Evolutionary conservation across 1,140 invertebrate genomes (phyloP).

Genomic region (Schlechtendalia chinensis): DNA sequence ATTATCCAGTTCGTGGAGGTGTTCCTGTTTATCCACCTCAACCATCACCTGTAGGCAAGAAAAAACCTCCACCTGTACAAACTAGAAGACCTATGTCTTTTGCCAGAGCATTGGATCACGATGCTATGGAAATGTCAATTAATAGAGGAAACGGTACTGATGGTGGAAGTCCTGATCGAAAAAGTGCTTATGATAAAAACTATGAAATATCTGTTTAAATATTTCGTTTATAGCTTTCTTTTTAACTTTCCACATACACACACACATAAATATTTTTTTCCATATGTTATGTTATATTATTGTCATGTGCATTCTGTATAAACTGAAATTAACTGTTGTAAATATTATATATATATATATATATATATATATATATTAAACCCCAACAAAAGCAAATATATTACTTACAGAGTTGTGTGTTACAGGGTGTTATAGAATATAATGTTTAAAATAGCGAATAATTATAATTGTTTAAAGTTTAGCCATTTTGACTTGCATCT

Average conservation of each 20-base stretch:
- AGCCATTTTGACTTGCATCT: background rate
- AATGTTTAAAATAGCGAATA: constrained; percentile 16
- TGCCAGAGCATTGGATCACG: constrained; percentile 84
- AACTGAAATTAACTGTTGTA: constrained; percentile 38
- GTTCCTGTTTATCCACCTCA: constrained; percentile 67
- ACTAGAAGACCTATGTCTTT: constrained; percentile 82
- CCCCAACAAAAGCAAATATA: constrained; percentile 35
- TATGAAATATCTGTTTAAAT: constrained; percentile 84
- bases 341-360: constrained; percentile 19
- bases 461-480: constrained; percentile 12
- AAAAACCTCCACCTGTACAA: constrained; percentile 58
- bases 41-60: constrained; percentile 63
- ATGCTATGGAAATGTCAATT: constrained; percentile 70
- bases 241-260: constrained; percentile 29
- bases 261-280: background rate
- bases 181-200: constrained; percentile 91
- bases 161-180: constrained; percentile 74
- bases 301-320: constrained; percentile 31
- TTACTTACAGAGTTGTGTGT: constrained; percentile 37
- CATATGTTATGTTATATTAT: constrained; percentile 30
- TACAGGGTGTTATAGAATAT: constrained; percentile 41
- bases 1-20: constrained; percentile 61
- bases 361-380: constrained; percentile 29
- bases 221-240: constrained; percentile 36
- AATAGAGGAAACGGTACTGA: constrained; percentile 55